A percentile compares a stretch with the other conserved stretches of the same genome.
phyloP scores from a whole-genome alignment of 1,140 invertebrate genomes.

The Drosophila tsacasi region DNA sequence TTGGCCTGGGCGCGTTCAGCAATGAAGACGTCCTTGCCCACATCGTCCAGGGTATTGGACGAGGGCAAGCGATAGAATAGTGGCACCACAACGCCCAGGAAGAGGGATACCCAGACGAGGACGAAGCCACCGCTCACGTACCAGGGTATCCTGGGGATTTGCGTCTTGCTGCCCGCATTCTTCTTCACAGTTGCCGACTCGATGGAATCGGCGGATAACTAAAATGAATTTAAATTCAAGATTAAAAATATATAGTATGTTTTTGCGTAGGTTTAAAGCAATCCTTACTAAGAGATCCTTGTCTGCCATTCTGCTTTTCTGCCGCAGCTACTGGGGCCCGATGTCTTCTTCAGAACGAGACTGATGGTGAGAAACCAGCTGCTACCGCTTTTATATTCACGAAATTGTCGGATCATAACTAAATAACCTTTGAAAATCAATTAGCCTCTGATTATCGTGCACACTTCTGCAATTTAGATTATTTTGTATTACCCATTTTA shows the following conservation, averaged over 20 bases:
- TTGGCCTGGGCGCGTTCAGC: slow-evolving; percentile 76
- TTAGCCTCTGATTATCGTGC: slow-evolving; percentile 13
- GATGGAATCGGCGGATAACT: slow-evolving; percentile 24
- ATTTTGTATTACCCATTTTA: slow-evolving; percentile 13
- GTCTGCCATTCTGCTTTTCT: slow-evolving; percentile 30
- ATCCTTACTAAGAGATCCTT: slow-evolving; percentile 37
- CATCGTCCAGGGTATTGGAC: slow-evolving; percentile 47
- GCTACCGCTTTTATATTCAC: slow-evolving; percentile 23
- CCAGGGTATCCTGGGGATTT: slow-evolving; percentile 28
- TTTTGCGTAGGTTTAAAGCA: neutral
- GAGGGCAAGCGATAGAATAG: slow-evolving; percentile 60
- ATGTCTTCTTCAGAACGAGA: neutral
- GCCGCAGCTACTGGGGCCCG: neutral
- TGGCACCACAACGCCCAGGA: slow-evolving; percentile 66
- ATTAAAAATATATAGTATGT: neutral
- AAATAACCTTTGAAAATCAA: slow-evolving; percentile 8
- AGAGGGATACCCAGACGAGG: slow-evolving; percentile 59
- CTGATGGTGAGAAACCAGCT: neutral
- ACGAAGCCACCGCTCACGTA: slow-evolving; percentile 50
- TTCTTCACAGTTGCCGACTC: slow-evolving; percentile 4
- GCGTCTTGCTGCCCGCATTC: neutral
- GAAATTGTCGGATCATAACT: neutral
- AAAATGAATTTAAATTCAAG: no score
- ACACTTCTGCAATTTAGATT: slow-evolving; percentile 18
- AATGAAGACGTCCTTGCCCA: slow-evolving; percentile 50